Evolutionary conservation across 2,797 vertebrate genomes (phyloP).

Genomic region (Emydoidea blandingii): DNA sequence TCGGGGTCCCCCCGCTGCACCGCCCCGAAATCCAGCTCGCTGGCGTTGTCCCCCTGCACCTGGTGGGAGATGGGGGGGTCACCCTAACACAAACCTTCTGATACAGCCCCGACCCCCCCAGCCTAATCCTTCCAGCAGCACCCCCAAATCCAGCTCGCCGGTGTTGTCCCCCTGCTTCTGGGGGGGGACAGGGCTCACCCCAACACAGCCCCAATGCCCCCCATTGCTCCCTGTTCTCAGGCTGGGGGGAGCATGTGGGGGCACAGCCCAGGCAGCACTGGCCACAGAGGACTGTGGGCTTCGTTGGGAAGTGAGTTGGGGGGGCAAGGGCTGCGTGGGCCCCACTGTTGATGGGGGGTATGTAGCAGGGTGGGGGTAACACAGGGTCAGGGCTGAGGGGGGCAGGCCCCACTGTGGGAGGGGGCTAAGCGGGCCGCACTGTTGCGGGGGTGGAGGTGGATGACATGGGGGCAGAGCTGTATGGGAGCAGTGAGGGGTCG

Average conservation of each 20-base stretch:
- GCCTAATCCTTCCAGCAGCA: neutral
- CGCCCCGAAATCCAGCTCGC: conserved; percentile 89
- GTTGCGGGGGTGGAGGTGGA: too few relatives aligned
- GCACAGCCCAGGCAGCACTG: too few relatives aligned
- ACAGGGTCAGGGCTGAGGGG: too few relatives aligned
- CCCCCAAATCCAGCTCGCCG: neutral
- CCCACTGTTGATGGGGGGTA: rapidly evolving
- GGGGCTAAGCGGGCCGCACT: too few relatives aligned
- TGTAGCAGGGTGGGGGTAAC: too few relatives aligned
- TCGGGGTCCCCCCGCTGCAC: conserved; percentile 94
- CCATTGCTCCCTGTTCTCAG: neutral
- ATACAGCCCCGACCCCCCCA: neutral
- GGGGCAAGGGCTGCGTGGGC: rapidly evolving
- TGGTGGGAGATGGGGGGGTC: conserved; percentile 31
- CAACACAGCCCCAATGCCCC: neutral
- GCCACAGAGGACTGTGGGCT: too few relatives aligned
- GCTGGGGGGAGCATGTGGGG: too few relatives aligned
- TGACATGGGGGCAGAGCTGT: too few relatives aligned
- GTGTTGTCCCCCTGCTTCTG: neutral
- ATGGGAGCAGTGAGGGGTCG: rapidly evolving
- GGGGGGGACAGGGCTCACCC: rapidly evolving
- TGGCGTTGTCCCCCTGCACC: conserved; percentile 94
- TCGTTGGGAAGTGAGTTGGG: too few relatives aligned
- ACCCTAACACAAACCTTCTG: neutral
- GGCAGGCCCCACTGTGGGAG: too few relatives aligned